Base-by-base conservation (phyloP, 2,888 invertebrate genomes). In the Apocheima hispidaria region DNA sequence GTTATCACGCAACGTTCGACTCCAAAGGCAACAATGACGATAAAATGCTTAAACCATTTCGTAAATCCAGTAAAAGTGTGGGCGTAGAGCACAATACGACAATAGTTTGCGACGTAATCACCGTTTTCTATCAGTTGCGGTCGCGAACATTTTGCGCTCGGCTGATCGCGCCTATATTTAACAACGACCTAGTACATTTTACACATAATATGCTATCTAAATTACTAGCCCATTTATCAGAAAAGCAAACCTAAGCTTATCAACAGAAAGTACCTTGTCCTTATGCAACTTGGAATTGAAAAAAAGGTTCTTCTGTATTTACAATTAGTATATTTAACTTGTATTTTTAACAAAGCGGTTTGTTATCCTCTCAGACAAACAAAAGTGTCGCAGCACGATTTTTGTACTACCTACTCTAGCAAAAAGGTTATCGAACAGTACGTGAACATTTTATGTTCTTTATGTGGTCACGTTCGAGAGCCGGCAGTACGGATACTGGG, bases 111-210 rank as follows among this genome's bases (percentile, higher is more conserved):
- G 70, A 86, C 87, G 90, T 89, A 91, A 91, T 91, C 89, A 80
- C 71, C 76, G 87, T 88, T 92, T 92, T 91, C 90, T 90, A 92
- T 91, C 89, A 83, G 89, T 84, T 87, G 88, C 88, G 91, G 90
- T 88, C 82, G 83, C 88, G 75, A 85, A 83, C 83, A 86, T 82
- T 88, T 86, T 82, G 78, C 90, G 91, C 86, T 87, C 74, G 77
- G 89, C 78, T 90, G 88, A 80, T 66, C 75, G 55, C 70, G 70
- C 69, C 74, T 68, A 60, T 68, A 60, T 63, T 63, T 64, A 64
- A 55, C 65, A 61, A 56, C 48, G 53, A 56, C 52, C 56, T 69
- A 59, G 75, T 78, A 74, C 75, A 66, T 76, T 74, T 68, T 66
- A 68, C 73, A 70, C 69, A 66, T 62, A 73, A 75, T 72, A 81